phyloP scores from a whole-genome alignment of 1,140 invertebrate species.

The Leptinotarsa undecemlineata region DNA sequence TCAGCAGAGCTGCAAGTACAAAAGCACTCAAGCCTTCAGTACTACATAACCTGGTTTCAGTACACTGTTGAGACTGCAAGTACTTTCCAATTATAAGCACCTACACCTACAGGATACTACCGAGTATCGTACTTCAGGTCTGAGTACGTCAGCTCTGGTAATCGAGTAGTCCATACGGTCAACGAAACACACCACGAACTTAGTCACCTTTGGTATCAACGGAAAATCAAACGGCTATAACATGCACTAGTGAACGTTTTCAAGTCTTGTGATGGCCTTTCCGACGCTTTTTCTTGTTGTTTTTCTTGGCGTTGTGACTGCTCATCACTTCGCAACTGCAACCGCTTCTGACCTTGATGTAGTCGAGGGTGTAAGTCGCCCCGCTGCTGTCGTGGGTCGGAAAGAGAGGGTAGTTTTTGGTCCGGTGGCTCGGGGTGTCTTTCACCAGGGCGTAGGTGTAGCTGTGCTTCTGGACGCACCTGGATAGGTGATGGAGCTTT shows the following conservation, averaged over 20 bases:
- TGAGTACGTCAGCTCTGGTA: too few species aligned
- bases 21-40: too few species aligned
- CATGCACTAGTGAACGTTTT: background rate
- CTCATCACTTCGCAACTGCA: conserved; percentile 76
- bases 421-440: conserved; percentile 51
- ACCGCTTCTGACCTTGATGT: conserved; percentile 79
- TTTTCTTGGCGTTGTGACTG: conserved; percentile 43
- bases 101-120: too few species aligned
- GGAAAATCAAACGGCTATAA: background rate
- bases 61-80: too few species aligned
- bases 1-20: too few species aligned
- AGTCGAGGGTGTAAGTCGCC: conserved; percentile 70
- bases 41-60: too few species aligned
- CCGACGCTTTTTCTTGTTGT: conserved; percentile 13
- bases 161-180: background rate
- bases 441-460: conserved; percentile 82
- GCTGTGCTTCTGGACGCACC: conserved; percentile 82
- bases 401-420: conserved; percentile 57
- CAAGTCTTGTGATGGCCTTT: background rate
- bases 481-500: conserved; percentile 68
- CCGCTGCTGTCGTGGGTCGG: conserved; percentile 60
- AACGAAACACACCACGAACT: background rate
- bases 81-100: too few species aligned
- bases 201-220: conserved; percentile 13
- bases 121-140: too few species aligned